These are phyloP conservation scores for Brachyhypopomus occidentalis DNA, from an alignment of 2,113 vertebrate species.

Conservation along the genomic window DNA sequence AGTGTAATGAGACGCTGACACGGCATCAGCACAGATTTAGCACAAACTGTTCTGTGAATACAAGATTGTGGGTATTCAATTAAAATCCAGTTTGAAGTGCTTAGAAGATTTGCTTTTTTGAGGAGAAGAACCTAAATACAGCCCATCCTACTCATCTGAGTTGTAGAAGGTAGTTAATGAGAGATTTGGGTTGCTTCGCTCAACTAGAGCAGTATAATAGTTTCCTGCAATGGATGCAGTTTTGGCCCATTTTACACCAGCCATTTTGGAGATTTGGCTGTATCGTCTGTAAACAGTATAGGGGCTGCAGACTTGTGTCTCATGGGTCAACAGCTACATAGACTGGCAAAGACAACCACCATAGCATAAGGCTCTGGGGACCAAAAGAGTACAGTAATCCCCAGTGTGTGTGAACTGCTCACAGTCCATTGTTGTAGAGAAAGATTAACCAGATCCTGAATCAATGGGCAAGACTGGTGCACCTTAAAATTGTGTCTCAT, in stretches of 20 bases:
- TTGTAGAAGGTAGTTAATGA: not conserved
- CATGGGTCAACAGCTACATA: constrained; percentile 32
- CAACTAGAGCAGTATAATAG: constrained; percentile 30
- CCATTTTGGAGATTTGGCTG: constrained; percentile 29
- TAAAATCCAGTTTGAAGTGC: not conserved
- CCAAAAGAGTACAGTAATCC: constrained; percentile 47
- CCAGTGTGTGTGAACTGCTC: constrained; percentile 29
- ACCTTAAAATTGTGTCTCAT: not conserved
- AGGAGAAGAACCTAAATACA: not conserved
- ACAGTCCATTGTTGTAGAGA: constrained; percentile 27
- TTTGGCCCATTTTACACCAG: constrained; percentile 30
- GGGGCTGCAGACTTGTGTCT: constrained; percentile 21
- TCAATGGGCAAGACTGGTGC: not conserved
- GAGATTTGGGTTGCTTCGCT: not conserved
- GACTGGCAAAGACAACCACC: constrained; percentile 39
- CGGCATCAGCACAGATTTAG: not conserved
- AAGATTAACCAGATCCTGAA: not conserved
- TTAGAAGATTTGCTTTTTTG: not conserved
- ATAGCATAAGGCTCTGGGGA: constrained; percentile 40
- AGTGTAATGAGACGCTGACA: constrained; percentile 1
- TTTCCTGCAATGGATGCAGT: constrained; percentile 40
- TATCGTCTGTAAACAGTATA: constrained; percentile 14
- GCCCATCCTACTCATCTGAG: not conserved
- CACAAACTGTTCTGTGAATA: not conserved
- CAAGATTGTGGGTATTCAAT: not conserved